Conservation (phyloP, 2,113 vertebrate genomes). For the Sitta europaea region DNA sequence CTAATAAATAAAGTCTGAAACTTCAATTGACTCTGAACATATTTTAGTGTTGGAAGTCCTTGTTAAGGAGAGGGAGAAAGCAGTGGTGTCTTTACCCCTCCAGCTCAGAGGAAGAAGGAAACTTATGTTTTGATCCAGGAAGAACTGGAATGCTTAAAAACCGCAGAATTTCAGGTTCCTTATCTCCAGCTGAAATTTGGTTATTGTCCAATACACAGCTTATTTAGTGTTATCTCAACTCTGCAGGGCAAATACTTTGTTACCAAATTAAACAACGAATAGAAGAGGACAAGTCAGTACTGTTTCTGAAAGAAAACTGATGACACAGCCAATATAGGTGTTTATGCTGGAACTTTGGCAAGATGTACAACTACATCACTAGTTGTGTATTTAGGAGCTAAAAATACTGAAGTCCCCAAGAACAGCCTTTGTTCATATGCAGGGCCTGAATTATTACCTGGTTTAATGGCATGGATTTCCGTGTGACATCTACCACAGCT, state of each 20-base stretch:
- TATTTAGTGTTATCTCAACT: not conserved
- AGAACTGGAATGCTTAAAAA: not conserved
- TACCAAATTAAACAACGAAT: not conserved
- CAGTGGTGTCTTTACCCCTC: not conserved
- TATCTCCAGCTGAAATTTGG: not conserved
- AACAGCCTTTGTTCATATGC: not conserved
- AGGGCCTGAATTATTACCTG: not conserved
- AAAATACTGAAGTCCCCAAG: not conserved
- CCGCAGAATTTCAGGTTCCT: not conserved
- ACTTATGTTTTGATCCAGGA: not conserved
- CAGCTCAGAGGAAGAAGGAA: not conserved
- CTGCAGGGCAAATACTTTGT: not conserved
- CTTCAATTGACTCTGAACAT: not conserved
- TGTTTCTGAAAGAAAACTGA: not conserved
- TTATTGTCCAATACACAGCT: not conserved
- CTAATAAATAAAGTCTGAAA: not conserved
- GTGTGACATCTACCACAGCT: not conserved
- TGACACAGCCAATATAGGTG: not conserved
- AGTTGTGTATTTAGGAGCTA: not conserved
- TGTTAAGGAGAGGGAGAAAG: not conserved
- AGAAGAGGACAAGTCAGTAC: not conserved
- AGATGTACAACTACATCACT: not conserved
- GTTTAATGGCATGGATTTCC: not conserved
- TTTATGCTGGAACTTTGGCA: not conserved
- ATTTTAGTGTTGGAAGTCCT: not conserved